Evolutionary conservation across 2,113 vertebrate genomes (phyloP), one percentile per base, ranked within the genome.

Genomic region (Himantopus leucocephalus): DNA sequence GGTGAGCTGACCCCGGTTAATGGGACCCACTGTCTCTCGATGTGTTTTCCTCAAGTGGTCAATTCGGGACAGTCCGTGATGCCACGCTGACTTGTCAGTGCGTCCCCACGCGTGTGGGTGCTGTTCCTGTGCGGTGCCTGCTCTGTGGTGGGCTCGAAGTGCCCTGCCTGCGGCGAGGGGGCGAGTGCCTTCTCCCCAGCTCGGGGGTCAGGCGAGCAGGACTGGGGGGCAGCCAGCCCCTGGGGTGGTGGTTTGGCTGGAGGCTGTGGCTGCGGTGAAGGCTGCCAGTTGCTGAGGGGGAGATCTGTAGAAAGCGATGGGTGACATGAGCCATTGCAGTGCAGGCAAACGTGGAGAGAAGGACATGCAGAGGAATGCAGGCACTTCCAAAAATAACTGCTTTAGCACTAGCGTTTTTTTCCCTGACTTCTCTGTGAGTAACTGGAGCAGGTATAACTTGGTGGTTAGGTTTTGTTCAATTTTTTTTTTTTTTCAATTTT

Each of bases 181-280:
- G 6, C 0, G 4, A 39, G 5, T 5, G 34, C 41, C n/a, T n/a
- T 17, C 43, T 60, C n/a, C 55, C 22, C 22, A 3, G 35, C 62
- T 6, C 21, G 12, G 52, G 50, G 14, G 58, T 4, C n/a, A 23
- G 67, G 34, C 7, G n/a, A 10, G 66, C 39, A 3, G 67, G 68
- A 6, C 24, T 12, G 30, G 26, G 52, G 52, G 23, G 11, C 9
- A 32, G 77, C 32, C 23, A 50, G 58, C 59, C 41, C 24, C 24
- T 1, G 14, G 26, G 8, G 17, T 11, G 2, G 0, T 2, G n/a
- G 18, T 19, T 27, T 10, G 73, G n/a, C n/a, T 23, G 72, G 35
- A 14, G 83, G 41, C 43, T n/a, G 70, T 17, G 29, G 1, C 59
- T 23, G 41, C 15, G 6, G 43, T 3, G 6, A 9, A 14, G 39